Conservation (phyloP, 2,113 vertebrate species). For the Anolis carolinensis region DNA sequence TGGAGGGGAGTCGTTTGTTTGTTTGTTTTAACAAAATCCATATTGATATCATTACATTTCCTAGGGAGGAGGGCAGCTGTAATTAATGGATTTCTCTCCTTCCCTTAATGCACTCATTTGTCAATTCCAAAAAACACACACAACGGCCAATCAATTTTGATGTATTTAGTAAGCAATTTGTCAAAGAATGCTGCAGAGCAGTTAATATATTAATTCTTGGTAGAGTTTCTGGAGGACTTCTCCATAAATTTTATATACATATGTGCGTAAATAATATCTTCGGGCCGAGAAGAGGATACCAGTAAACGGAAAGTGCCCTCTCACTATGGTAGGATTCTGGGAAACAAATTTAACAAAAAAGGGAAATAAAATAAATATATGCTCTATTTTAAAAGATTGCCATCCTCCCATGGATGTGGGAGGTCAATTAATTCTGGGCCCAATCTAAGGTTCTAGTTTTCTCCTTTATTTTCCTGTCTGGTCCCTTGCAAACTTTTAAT, state of each 20-base stretch:
- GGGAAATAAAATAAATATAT: neutral
- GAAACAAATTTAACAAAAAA: neutral
- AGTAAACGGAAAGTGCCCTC: constrained; percentile 38
- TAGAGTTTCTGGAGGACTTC: constrained; percentile 68
- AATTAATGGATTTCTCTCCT: constrained; percentile 85
- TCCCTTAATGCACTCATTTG: constrained; percentile 83
- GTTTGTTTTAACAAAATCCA: constrained; percentile 82
- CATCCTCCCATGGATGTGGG: rapidly evolving
- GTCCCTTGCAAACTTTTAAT: neutral
- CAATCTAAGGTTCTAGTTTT: neutral
- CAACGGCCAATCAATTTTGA: constrained; percentile 83
- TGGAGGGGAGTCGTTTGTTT: neutral
- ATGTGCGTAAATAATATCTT: neutral
- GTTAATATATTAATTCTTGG: constrained; percentile 85
- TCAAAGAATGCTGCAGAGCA: constrained; percentile 78
- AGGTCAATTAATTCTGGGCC: neutral
- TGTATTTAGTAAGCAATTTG: constrained; percentile 86
- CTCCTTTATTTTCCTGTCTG: neutral
- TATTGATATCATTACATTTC: constrained; percentile 85
- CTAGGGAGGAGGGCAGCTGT: constrained; percentile 78
- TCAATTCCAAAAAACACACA: constrained; percentile 82
- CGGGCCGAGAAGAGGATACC: neutral
- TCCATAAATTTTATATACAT: constrained; percentile 53
- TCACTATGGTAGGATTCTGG: constrained; percentile 21
- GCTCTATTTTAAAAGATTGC: neutral